A percentile compares a stretch with the other conserved stretches of the same genome.
Evolutionary conservation across 2,797 vertebrate genomes (phyloP).

Genomic region (Ambastaia sidthimunki): DNA sequence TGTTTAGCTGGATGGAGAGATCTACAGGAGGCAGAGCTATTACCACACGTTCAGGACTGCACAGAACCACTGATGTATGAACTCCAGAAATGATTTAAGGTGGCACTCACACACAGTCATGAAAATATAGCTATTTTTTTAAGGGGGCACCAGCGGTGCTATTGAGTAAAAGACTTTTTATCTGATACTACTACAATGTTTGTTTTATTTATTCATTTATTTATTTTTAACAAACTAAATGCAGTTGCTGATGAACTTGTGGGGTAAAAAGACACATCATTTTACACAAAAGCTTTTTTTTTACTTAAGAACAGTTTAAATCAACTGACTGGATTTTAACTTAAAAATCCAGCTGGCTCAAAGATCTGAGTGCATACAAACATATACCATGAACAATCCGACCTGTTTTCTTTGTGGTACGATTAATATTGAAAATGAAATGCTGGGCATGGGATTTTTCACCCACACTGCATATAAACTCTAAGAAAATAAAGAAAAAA

Average conservation of each 20-base stretch:
- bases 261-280: no score
- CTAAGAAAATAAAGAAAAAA: slow-evolving; percentile 6
- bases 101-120: neutral
- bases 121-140: neutral
- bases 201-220: no score
- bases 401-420: neutral
- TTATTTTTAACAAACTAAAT: no score
- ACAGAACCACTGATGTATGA: neutral
- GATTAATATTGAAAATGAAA: neutral
- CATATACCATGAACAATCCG: neutral
- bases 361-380: neutral
- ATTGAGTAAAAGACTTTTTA: neutral
- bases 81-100: neutral
- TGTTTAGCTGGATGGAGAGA: slow-evolving; percentile 47
- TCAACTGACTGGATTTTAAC: neutral
- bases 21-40: slow-evolving; percentile 15
- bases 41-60: neutral
- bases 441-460: slow-evolving; percentile 18
- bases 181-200: no score
- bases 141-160: no score
- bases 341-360: neutral
- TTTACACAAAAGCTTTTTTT: neutral
- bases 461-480: slow-evolving; percentile 33
- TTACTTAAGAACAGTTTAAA: neutral
- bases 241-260: no score